phyloP scores from a whole-genome alignment of 1,140 invertebrate species.

The Acromyrmex heyeri region DNA sequence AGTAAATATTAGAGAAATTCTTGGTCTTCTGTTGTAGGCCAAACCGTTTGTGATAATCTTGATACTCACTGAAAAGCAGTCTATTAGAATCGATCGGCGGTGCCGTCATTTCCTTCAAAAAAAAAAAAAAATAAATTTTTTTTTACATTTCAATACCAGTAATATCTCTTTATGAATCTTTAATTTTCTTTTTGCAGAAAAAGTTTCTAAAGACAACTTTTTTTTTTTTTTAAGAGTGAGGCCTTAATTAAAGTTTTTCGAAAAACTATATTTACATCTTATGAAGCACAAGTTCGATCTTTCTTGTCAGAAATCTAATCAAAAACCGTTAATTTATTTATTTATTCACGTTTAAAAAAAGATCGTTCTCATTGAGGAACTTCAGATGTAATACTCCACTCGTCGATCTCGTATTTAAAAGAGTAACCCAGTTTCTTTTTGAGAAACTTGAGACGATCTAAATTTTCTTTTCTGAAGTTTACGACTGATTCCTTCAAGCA shows the following conservation, averaged over 20 bases:
- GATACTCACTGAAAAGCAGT: too few species aligned
- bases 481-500: not conserved
- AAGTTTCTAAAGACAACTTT: too few species aligned
- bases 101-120: too few species aligned
- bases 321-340: not conserved
- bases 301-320: not conserved
- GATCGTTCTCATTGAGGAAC: not conserved
- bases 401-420: not conserved
- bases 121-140: too few species aligned
- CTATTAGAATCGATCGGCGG: too few species aligned
- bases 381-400: not conserved
- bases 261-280: not conserved
- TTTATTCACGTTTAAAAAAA: not conserved
- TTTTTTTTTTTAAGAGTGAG: too few species aligned
- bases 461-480: slow-evolving; percentile 10
- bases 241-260: not conserved
- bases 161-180: too few species aligned
- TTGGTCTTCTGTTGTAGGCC: too few species aligned
- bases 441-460: not conserved
- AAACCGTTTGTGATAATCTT: too few species aligned
- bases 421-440: not conserved
- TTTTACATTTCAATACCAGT: too few species aligned
- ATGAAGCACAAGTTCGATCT: not conserved
- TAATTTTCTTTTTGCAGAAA: too few species aligned
- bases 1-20: too few species aligned